phyloP scores from a whole-genome alignment of 2,113 vertebrate genomes.

The Corythoichthys haematopterus region DNA sequence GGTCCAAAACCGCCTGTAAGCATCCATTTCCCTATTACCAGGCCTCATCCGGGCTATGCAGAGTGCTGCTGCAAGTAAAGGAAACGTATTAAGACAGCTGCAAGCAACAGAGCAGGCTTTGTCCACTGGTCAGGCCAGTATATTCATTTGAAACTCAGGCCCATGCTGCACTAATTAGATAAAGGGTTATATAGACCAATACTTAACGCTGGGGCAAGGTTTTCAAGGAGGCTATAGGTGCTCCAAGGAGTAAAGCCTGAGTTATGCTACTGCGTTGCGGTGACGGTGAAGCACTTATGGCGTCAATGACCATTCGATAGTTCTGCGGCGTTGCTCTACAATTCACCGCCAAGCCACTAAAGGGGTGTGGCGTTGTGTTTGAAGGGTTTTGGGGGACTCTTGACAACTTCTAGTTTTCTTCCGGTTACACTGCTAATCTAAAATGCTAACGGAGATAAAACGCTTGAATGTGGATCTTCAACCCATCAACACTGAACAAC shows the following conservation, averaged over 20 bases:
- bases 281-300: too few relatives aligned
- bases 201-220: constrained; percentile 65
- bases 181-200: constrained; percentile 43
- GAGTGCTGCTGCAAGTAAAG: constrained; percentile 68
- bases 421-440: too few relatives aligned
- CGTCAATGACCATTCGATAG: too few relatives aligned
- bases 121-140: constrained; percentile 52
- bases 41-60: constrained; percentile 47
- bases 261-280: too few relatives aligned
- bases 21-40: constrained; percentile 21
- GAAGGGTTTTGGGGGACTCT: too few relatives aligned
- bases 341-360: too few relatives aligned
- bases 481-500: too few relatives aligned
- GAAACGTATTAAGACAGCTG: constrained; percentile 68
- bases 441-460: too few relatives aligned
- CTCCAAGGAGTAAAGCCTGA: constrained; percentile 13
- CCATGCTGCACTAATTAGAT: constrained; percentile 61
- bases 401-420: too few relatives aligned
- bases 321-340: too few relatives aligned
- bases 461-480: too few relatives aligned
- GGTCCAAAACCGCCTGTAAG: constrained; percentile 38
- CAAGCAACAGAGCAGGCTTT: constrained; percentile 68
- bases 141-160: constrained; percentile 49
- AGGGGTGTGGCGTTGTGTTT: too few relatives aligned
- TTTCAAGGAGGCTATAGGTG: constrained; percentile 63